phyloP scores from a whole-genome alignment of 2,797 vertebrate genomes.

The Esox lucius region DNA sequence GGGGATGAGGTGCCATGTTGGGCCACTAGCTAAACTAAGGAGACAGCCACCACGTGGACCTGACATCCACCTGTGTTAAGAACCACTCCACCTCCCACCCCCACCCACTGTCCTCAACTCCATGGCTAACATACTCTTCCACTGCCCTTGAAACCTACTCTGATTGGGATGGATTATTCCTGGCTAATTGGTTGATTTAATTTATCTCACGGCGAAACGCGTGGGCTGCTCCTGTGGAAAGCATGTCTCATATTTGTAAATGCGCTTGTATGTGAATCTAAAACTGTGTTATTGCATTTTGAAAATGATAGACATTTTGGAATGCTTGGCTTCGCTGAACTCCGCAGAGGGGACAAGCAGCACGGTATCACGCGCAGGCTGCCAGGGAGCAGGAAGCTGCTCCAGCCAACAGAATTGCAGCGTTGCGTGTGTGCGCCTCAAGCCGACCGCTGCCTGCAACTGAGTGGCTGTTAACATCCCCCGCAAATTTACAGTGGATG shows the following conservation, averaged over 20 bases:
- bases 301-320: background rate
- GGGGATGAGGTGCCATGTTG: background rate
- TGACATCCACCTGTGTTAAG: conserved; percentile 53
- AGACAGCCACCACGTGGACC: conserved; percentile 38
- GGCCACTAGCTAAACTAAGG: background rate
- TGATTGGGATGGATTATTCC: background rate
- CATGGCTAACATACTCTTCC: background rate
- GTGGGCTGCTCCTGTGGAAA: no score
- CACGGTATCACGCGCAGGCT: background rate
- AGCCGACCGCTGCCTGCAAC: background rate
- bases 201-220: background rate
- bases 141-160: background rate
- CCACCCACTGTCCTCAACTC: background rate
- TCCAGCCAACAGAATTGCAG: background rate
- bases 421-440: background rate
- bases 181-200: background rate
- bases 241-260: background rate
- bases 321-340: background rate
- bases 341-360: background rate
- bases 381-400: background rate
- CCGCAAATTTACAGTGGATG: conserved; percentile 55
- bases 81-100: background rate
- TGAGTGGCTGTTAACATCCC: conserved; percentile 56
- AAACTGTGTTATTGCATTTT: background rate
- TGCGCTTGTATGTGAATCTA: background rate